Evolutionary conservation across 2,113 vertebrate genomes (phyloP).

Genomic region (Spheniscus mendiculus): DNA sequence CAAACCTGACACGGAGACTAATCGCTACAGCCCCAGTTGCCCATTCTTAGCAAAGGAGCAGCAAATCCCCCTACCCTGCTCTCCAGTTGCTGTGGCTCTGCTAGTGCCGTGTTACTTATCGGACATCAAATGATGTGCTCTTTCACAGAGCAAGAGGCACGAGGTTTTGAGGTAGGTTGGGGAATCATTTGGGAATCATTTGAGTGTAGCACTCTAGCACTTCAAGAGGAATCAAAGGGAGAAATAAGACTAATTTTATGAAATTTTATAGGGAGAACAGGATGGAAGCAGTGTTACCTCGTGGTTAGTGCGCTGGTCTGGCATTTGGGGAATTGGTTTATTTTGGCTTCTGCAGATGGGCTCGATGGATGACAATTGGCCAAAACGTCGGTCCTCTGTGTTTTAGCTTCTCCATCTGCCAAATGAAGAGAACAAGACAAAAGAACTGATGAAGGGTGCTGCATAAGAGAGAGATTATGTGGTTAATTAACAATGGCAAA

Average conservation of each 20-base stretch:
- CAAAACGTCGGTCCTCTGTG: not conserved
- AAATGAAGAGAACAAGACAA: not conserved
- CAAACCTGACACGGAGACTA: too few relatives aligned
- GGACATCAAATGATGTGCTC: rapidly evolving
- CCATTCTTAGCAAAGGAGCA: not conserved
- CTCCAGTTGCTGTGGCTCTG: not conserved
- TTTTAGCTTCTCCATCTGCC: not conserved
- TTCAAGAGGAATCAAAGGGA: not conserved
- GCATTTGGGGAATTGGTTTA: not conserved
- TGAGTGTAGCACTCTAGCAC: not conserved
- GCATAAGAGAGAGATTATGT: not conserved
- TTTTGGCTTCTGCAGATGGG: not conserved
- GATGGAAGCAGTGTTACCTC: not conserved
- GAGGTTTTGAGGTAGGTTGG: not conserved
- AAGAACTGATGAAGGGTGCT: not conserved
- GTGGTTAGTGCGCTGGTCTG: rapidly evolving
- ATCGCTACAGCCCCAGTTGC: not conserved
- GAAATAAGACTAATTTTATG: not conserved
- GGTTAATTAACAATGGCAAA: not conserved
- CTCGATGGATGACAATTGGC: not conserved
- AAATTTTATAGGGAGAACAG: not conserved
- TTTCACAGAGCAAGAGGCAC: too few relatives aligned
- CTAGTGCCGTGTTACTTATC: rapidly evolving
- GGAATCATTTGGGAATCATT: not conserved
- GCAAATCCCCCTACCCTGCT: not conserved